These are phyloP conservation scores for Lethenteron reissneri DNA, from an alignment of 2,113 vertebrate genomes.

Conservation along the genomic window DNA sequence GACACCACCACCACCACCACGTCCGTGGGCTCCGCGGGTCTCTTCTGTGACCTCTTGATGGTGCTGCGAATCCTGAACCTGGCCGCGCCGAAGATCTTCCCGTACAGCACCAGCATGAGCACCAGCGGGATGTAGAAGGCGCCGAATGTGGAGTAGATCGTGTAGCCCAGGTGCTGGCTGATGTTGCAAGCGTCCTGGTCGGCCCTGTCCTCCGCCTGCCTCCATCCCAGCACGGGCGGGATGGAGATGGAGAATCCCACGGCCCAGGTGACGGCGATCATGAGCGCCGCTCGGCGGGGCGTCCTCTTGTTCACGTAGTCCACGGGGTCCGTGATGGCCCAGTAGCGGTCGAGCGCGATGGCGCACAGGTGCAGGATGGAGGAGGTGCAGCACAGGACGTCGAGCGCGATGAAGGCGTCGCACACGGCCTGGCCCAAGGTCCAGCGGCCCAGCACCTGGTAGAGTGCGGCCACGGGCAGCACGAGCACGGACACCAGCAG, in stretches of 20 bases:
- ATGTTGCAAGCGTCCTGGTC: slow-evolving; percentile 72
- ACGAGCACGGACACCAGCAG: slow-evolving; percentile 94
- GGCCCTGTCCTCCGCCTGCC: slow-evolving; percentile 69
- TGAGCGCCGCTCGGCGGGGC: slow-evolving; percentile 52
- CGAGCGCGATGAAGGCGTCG: slow-evolving; percentile 81
- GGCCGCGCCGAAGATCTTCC: slow-evolving; percentile 73
- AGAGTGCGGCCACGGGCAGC: slow-evolving; percentile 82
- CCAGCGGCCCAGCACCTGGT: slow-evolving; percentile 95
- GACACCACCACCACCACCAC: too few species aligned
- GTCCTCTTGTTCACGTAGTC: slow-evolving; percentile 93
- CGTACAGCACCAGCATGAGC: slow-evolving; percentile 84
- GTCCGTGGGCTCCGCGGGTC: too few species aligned
- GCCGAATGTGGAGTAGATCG: slow-evolving; percentile 92
- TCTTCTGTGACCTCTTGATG: too few species aligned
- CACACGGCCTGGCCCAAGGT: slow-evolving; percentile 79
- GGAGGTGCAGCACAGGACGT: slow-evolving; percentile 89
- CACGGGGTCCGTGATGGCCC: slow-evolving; percentile 90
- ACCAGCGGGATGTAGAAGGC: slow-evolving; percentile 89
- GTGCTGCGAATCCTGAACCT: slow-evolving; percentile 71
- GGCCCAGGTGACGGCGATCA: slow-evolving; percentile 84
- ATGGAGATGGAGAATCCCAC: slow-evolving; percentile 92
- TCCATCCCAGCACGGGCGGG: slow-evolving; percentile 91
- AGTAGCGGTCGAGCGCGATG: slow-evolving; percentile 89
- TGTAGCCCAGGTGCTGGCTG: slow-evolving; percentile 86
- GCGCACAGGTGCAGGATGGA: slow-evolving; percentile 94